phyloP scores from a whole-genome alignment of 2,888 invertebrate species.

The Harpalus rufipes region DNA sequence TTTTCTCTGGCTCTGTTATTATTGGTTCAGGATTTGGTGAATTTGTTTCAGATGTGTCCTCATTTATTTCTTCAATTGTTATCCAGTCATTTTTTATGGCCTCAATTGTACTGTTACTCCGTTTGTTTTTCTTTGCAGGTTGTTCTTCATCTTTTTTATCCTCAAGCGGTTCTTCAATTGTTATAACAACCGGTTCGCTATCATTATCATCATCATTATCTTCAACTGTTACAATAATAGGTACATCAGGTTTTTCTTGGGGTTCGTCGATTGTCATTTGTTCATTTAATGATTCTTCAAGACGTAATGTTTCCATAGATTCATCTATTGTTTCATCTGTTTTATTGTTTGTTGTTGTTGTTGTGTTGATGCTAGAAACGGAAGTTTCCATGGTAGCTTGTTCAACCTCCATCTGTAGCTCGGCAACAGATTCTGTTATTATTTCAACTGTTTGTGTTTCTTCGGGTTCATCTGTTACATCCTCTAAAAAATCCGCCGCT shows the following conservation, averaged over 20 bases:
- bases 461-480: background rate
- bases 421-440: background rate
- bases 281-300: background rate
- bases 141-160: background rate
- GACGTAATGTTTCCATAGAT: background rate
- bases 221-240: too few species aligned
- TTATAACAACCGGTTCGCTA: background rate
- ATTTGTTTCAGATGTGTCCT: background rate
- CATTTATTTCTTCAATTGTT: constrained; percentile 52
- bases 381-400: background rate
- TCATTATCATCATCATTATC: background rate
- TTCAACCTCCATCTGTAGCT: constrained; percentile 15
- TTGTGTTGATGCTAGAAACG: background rate
- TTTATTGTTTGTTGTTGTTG: background rate
- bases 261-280: background rate
- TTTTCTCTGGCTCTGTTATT: constrained; percentile 25
- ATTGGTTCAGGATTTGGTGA: constrained; percentile 31
- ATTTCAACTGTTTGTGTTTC: background rate
- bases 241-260: too few species aligned
- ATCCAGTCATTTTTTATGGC: constrained; percentile 54
- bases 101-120: constrained; percentile 44
- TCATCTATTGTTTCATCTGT: background rate
- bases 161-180: background rate
- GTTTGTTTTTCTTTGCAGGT: constrained; percentile 15
- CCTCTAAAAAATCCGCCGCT: background rate